Conservation (phyloP, 2,888 invertebrate species). For the Stenolophus ochropezus region DNA sequence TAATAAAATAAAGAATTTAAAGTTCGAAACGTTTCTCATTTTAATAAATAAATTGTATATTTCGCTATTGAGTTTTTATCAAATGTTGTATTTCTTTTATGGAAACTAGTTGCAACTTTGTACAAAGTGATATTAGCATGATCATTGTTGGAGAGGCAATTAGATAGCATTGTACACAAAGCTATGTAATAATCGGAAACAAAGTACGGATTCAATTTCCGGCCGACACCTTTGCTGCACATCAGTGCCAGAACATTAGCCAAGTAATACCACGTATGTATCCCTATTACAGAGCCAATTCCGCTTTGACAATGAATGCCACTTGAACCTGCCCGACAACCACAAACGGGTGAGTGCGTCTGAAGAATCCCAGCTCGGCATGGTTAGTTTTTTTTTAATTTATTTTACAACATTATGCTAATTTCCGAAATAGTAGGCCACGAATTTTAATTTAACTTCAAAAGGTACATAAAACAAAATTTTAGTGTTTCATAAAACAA, state of each 20-base stretch:
- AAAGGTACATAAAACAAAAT: too few relatives aligned
- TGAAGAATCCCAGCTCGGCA: slow-evolving; percentile 64
- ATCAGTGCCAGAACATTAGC: slow-evolving; percentile 16
- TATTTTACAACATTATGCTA: neutral
- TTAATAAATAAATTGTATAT: too few relatives aligned
- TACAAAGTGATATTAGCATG: neutral
- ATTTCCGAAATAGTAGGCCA: too few relatives aligned
- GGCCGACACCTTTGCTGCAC: neutral
- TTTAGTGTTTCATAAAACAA: too few relatives aligned
- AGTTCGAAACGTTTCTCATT: too few relatives aligned
- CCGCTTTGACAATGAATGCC: slow-evolving; percentile 99
- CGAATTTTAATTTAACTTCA: too few relatives aligned
- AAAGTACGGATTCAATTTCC: slow-evolving; percentile 32
- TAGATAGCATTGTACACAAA: slow-evolving; percentile 9
- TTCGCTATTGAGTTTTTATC: neutral
- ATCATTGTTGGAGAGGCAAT: neutral
- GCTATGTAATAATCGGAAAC: slow-evolving; percentile 35
- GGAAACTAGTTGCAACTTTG: neutral
- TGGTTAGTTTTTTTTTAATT: slow-evolving; percentile 68
- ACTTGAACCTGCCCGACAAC: slow-evolving; percentile 97
- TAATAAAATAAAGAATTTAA: too few relatives aligned
- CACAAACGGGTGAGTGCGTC: slow-evolving; percentile 96
- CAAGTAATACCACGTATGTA: slow-evolving; percentile 56
- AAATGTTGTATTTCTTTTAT: neutral
- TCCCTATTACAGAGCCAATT: slow-evolving; percentile 91